A percentile compares a stretch with the other conserved stretches of the same genome.
Conservation (phyloP, 2,888 invertebrate species). For the Philhelius pedissequus region DNA sequence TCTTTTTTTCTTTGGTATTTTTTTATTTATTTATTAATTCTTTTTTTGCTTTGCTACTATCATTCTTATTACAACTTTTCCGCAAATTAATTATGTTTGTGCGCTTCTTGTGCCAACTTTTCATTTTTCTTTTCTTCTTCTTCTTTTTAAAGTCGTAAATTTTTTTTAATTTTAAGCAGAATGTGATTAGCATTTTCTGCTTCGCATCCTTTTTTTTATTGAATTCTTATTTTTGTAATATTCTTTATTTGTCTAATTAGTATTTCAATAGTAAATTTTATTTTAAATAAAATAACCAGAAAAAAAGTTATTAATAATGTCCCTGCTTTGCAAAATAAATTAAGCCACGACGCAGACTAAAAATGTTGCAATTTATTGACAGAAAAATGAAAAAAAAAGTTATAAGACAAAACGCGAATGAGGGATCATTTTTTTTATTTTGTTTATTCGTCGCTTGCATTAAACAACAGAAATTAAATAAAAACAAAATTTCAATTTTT, state of each 20-base stretch:
- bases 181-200: background rate
- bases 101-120: slow-evolving; percentile 34
- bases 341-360: background rate
- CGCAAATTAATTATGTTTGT: slow-evolving; percentile 63
- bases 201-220: slow-evolving; percentile 13
- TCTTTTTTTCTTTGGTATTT: background rate
- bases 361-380: slow-evolving; percentile 43
- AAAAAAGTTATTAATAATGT: slow-evolving; percentile 28
- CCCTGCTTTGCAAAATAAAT: slow-evolving; percentile 30
- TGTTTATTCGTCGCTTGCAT: background rate
- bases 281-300: slow-evolving; percentile 19
- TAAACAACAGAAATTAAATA: slow-evolving; percentile 17
- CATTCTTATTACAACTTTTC: slow-evolving; percentile 32
- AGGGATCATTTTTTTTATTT: slow-evolving; percentile 18
- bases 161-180: background rate
- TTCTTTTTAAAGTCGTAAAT: background rate
- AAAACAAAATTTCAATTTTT: slow-evolving; percentile 33
- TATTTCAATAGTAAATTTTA: background rate
- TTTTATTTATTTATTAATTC: slow-evolving; percentile 21
- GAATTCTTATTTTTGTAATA: slow-evolving; percentile 9
- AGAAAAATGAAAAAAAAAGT: slow-evolving; percentile 19
- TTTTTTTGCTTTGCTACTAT: slow-evolving; percentile 48
- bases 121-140: background rate
- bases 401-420: slow-evolving; percentile 8
- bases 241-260: slow-evolving; percentile 2